Evolutionary conservation across 1,140 invertebrate species (phyloP).

Genomic region (Drosophila watanabei): DNA sequence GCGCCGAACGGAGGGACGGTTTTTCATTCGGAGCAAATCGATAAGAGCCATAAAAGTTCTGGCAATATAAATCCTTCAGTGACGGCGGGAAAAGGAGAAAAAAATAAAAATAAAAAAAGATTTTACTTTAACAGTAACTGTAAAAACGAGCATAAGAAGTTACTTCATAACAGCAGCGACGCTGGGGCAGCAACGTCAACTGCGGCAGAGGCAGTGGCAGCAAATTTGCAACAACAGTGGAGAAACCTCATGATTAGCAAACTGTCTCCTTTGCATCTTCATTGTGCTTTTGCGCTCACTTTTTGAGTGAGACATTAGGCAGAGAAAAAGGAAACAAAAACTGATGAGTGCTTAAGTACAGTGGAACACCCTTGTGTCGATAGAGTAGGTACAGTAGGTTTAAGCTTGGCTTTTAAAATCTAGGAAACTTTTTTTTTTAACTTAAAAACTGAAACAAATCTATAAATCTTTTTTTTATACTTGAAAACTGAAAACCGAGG

Average conservation of each 20-base stretch:
- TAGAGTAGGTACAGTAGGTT: not conserved
- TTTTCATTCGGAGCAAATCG: conserved; percentile 61
- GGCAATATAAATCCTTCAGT: conserved; percentile 56
- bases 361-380: not conserved
- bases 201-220: conserved; percentile 8
- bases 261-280: conserved; percentile 28
- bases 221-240: conserved; percentile 24
- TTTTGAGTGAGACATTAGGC: not conserved
- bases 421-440: not conserved
- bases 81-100: conserved; percentile 2
- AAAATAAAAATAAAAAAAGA: conserved; percentile 1
- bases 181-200: conserved; percentile 13
- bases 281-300: conserved; percentile 29
- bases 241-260: conserved; percentile 49
- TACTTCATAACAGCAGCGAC: conserved; percentile 17
- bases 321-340: conserved; percentile 6
- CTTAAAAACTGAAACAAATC: too few species aligned
- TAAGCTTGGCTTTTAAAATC: not conserved
- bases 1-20: too few species aligned
- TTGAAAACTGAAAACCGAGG: too few species aligned
- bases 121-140: conserved; percentile 55
- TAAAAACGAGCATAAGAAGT: conserved; percentile 63
- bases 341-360: conserved; percentile 10
- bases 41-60: conserved; percentile 65
- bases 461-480: too few species aligned